phyloP scores from a whole-genome alignment of 2,113 vertebrate genomes.

The Cynocephalus volans region DNA sequence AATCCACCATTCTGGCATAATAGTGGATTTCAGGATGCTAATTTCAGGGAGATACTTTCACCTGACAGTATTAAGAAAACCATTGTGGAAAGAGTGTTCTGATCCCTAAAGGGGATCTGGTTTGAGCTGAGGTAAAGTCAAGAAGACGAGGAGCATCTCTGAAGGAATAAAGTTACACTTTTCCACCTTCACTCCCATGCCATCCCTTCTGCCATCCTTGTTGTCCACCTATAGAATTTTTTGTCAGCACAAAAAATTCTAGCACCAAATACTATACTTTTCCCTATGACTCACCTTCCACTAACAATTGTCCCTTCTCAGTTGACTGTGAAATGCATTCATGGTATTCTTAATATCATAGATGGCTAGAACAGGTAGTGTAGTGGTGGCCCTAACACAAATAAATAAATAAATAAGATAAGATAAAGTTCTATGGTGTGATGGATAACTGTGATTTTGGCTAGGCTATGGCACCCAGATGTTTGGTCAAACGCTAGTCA shows the following conservation, averaged over 20 bases:
- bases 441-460: background rate
- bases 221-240: background rate
- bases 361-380: background rate
- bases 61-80: background rate
- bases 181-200: background rate
- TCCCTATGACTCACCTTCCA: background rate
- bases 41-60: background rate
- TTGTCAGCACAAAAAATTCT: background rate
- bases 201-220: background rate
- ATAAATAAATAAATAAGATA: background rate
- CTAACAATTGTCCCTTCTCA: background rate
- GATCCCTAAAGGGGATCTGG: background rate
- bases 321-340: background rate
- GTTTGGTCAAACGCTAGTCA: background rate
- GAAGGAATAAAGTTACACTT: background rate
- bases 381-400: background rate
- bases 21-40: background rate
- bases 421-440: background rate
- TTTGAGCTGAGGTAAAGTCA: background rate
- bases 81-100: background rate
- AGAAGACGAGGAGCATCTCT: background rate
- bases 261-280: background rate
- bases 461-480: background rate
- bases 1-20: background rate
- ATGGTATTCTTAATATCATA: background rate